Evolutionary conservation across 2,888 invertebrate species (phyloP).

Genomic region (Tortricodes alternella): DNA sequence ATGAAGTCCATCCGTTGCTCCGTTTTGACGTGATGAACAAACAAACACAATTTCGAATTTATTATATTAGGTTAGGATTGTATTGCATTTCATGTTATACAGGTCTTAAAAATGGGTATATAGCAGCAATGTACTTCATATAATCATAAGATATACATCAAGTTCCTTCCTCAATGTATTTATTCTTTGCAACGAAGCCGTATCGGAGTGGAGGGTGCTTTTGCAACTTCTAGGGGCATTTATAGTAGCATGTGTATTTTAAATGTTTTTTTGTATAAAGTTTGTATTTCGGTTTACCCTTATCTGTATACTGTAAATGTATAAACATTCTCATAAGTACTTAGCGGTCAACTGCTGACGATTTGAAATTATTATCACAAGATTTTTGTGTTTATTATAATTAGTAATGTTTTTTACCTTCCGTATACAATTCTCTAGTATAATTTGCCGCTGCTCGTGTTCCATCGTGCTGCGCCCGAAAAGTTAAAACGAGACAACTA

Average conservation of each 20-base stretch:
- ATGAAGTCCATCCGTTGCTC: too few species aligned
- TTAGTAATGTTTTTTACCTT: not conserved
- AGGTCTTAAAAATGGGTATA: too few species aligned
- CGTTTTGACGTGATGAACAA: too few species aligned
- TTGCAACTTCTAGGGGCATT: not conserved
- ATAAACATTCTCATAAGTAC: not conserved
- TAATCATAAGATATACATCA: too few species aligned
- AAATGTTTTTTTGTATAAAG: not conserved
- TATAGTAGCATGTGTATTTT: not conserved
- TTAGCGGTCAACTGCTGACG: not conserved
- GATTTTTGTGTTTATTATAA: conserved; percentile 3
- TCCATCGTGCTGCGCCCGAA: not conserved
- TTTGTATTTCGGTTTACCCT: too few species aligned
- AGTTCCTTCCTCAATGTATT: not conserved
- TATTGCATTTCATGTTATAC: too few species aligned
- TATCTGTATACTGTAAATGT: too few species aligned
- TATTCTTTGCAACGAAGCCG: not conserved
- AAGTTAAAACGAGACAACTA: not conserved
- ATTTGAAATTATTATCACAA: not conserved
- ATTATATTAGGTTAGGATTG: too few species aligned
- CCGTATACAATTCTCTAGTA: conserved; percentile 18
- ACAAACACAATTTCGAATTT: too few species aligned
- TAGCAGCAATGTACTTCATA: too few species aligned
- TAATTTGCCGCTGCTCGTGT: not conserved
- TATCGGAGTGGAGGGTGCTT: not conserved